Conservation (phyloP, 1,140 invertebrate genomes). For the Chironomus tepperi region DNA sequence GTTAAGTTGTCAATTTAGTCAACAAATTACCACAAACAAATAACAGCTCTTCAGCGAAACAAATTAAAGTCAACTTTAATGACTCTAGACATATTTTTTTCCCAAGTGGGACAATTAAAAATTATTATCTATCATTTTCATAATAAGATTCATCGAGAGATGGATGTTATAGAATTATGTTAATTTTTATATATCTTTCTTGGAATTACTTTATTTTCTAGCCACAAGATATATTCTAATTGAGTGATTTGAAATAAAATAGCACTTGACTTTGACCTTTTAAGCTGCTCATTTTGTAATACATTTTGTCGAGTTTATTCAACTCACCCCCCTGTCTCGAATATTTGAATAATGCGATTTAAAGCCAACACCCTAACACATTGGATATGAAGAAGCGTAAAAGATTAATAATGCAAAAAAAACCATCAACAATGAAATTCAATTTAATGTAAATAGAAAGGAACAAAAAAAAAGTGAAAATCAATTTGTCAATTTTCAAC, state of each 20-base stretch:
- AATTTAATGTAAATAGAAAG: neutral
- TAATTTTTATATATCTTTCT: neutral
- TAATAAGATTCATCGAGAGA: neutral
- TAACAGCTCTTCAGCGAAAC: too few species aligned
- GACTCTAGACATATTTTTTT: too few species aligned
- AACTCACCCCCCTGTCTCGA: neutral
- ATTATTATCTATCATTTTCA: constrained; percentile 7
- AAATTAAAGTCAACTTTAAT: too few species aligned
- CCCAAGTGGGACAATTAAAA: neutral
- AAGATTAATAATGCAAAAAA: neutral
- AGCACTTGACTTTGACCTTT: constrained; percentile 18
- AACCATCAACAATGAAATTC: neutral
- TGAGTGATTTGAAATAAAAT: neutral
- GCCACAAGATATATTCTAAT: neutral
- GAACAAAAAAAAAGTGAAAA: constrained; percentile 11
- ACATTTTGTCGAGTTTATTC: neutral
- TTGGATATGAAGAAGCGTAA: too few species aligned
- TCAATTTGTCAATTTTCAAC: constrained; percentile 16
- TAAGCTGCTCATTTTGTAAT: neutral
- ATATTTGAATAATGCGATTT: neutral
- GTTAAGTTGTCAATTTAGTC: too few species aligned
- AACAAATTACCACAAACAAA: too few species aligned
- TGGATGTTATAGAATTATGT: neutral
- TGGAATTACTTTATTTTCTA: neutral
- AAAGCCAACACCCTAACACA: neutral